phyloP scores from a whole-genome alignment of 1,140 invertebrate species.

The Sitobion miscanthi region DNA sequence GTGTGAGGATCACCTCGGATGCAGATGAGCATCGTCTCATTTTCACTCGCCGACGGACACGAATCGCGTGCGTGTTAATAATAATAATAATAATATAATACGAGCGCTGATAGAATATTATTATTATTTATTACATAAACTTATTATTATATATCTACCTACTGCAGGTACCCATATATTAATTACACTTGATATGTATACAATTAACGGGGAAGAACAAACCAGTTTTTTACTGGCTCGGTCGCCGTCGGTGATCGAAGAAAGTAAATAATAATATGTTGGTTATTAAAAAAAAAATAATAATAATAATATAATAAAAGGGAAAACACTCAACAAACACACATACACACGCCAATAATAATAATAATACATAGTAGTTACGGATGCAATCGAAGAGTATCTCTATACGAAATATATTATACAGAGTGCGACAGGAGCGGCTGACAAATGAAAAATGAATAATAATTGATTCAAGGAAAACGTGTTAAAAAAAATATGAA shows the following conservation, averaged over 20 bases:
- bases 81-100: neutral
- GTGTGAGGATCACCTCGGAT: neutral
- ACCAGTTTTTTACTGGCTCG: neutral
- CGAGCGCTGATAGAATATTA: neutral
- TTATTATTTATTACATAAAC: constrained; percentile 5
- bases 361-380: neutral
- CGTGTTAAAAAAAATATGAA: too few relatives aligned
- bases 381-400: neutral
- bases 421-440: too few relatives aligned
- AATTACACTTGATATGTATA: neutral
- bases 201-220: neutral
- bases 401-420: neutral
- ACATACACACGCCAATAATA: neutral
- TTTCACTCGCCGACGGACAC: neutral
- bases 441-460: too few relatives aligned
- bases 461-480: too few relatives aligned
- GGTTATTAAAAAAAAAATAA: neutral
- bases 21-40: neutral
- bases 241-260: neutral
- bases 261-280: neutral
- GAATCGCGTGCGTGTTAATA: neutral
- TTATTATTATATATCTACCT: neutral
- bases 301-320: neutral
- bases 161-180: neutral
- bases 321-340: neutral